Conservation (phyloP, 1,140 invertebrate species). For the Mycetomoellerius zeteki region DNA sequence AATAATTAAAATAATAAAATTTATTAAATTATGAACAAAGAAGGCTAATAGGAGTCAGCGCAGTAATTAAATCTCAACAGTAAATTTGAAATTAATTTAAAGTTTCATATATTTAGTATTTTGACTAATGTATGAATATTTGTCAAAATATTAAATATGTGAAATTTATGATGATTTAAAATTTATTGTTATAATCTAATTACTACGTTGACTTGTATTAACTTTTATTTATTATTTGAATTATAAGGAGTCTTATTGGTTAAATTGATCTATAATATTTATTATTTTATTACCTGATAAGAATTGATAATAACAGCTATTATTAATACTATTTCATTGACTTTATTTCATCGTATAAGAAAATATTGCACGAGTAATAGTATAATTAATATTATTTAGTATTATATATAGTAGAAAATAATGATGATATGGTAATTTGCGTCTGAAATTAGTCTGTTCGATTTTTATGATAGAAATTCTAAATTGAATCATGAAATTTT, state of each 20-base stretch:
- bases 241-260: too few relatives aligned
- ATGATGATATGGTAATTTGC: conserved; percentile 90
- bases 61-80: too few relatives aligned
- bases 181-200: too few relatives aligned
- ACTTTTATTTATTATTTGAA: too few relatives aligned
- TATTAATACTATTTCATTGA: not conserved
- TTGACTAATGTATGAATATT: too few relatives aligned
- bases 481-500: conserved; percentile 76
- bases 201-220: too few relatives aligned
- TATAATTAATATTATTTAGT: conserved; percentile 43
- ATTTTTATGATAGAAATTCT: conserved; percentile 78
- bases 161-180: too few relatives aligned
- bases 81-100: too few relatives aligned
- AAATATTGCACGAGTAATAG: not conserved
- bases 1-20: conserved; percentile 1
- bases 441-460: conserved; percentile 85
- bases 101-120: too few relatives aligned
- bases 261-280: not conserved
- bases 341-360: not conserved
- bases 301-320: conserved; percentile 60
- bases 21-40: too few relatives aligned
- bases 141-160: too few relatives aligned
- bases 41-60: too few relatives aligned
- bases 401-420: conserved; percentile 53
- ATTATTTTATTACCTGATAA: not conserved